Percentiles rank a stretch among this genome's conserved stretches.
These are phyloP conservation scores for Theristicus caerulescens DNA, from an alignment of 2,113 vertebrate genomes.

Conservation along the genomic window DNA sequence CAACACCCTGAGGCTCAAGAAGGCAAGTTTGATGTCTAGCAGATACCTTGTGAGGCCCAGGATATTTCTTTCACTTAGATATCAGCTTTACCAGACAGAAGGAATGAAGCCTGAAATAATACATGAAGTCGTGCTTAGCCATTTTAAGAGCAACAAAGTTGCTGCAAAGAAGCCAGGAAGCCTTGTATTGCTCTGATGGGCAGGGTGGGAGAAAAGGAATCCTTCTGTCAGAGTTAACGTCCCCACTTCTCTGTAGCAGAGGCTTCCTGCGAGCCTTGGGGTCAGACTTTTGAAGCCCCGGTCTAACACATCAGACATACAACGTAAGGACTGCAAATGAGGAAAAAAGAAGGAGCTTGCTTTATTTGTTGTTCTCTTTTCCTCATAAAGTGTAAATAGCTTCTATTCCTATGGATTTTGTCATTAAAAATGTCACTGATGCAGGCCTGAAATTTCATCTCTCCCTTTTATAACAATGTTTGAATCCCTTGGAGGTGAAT, in stretches of 20 bases:
- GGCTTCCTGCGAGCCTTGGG: neutral
- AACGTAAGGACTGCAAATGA: neutral
- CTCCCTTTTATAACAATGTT: neutral
- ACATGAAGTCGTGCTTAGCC: neutral
- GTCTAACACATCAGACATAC: neutral
- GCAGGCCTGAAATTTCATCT: neutral
- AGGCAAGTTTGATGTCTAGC: neutral
- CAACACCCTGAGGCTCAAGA: neutral
- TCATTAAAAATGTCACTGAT: neutral
- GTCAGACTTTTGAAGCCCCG: neutral
- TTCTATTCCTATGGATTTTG: neutral
- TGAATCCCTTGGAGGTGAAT: neutral
- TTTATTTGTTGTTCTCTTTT: neutral
- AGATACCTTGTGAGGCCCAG: neutral
- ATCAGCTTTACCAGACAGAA: neutral
- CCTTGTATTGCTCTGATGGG: fast-evolving
- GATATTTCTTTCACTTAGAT: neutral
- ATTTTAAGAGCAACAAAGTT: neutral
- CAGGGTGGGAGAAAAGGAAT: neutral
- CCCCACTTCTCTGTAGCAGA: neutral
- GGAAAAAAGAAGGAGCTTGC: neutral
- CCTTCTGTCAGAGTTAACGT: neutral
- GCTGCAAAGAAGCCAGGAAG: neutral
- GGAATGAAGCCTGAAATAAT: neutral
- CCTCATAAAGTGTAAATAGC: neutral